These are phyloP conservation scores for Melangyna quadrimaculata DNA, from an alignment of 2,888 invertebrate genomes.

Conservation along the genomic window DNA sequence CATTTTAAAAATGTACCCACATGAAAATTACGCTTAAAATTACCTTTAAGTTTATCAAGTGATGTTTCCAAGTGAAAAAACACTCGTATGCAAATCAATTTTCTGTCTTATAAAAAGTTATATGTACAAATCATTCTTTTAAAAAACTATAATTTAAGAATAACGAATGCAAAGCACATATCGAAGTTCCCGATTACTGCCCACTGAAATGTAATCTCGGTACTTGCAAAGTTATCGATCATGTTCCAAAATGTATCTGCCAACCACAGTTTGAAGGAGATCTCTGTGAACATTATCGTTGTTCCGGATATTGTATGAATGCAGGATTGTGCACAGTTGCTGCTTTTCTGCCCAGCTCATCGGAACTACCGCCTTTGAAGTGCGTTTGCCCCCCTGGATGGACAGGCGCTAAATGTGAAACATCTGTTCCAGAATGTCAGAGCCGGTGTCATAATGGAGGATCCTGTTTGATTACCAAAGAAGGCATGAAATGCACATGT, in stretches of 20 bases:
- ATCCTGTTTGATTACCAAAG: conserved; percentile 81
- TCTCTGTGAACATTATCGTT: conserved; percentile 86
- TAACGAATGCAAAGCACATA: conserved; percentile 77
- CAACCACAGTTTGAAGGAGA: conserved; percentile 85
- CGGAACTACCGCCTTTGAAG: conserved; percentile 78
- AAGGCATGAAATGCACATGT: conserved; percentile 82
- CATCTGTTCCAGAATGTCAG: conserved; percentile 83
- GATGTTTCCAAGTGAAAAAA: no score
- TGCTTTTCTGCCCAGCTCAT: conserved; percentile 76
- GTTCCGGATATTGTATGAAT: conserved; percentile 86
- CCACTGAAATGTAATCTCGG: conserved; percentile 84
- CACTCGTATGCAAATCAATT: no score
- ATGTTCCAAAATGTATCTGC: conserved; percentile 85
- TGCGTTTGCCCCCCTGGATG: conserved; percentile 85
- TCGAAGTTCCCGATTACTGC: conserved; percentile 81
- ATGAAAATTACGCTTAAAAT: no score
- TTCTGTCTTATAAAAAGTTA: no score
- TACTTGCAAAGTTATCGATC: conserved; percentile 82
- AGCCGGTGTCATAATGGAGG: conserved; percentile 84
- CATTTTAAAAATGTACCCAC: no score
- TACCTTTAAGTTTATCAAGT: no score
- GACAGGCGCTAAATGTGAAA: conserved; percentile 86
- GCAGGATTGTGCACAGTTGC: conserved; percentile 83
- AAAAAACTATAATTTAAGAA: no score
- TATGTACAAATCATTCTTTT: no score